Base-by-base conservation (phyloP, 2,113 vertebrate genomes). In the Engraulis encrasicolus region DNA sequence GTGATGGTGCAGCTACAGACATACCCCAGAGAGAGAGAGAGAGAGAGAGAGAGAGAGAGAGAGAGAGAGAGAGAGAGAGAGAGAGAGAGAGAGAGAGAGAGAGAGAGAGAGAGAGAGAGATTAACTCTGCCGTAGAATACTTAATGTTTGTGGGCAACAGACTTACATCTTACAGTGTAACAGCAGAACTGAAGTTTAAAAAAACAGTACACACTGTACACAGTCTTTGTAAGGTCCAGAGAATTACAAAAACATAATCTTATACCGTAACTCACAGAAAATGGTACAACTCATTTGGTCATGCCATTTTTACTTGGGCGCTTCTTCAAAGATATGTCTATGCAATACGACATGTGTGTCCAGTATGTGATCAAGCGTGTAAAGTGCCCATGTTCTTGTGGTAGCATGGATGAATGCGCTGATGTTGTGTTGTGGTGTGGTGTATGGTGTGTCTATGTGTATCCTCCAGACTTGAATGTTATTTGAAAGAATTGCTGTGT, bases 21-120 rank as follows among this genome's bases (percentile, higher is more conserved):
- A 74, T 74, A 74, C 66, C 31, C 58, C 23, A 74, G 66, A 74
- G 31, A 38, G 74, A 37, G 54, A 82, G 54, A 82, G 36, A 86
- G 49, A 61, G 74, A 84, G 80, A 88, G 36, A 54, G 58, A 45
- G 87, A 92, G 91, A 90, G 87, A 86, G 82, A 78, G 80, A 7
- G 79, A 78, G 77, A 83, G 54, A 58, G 78, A 52, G 81, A 15
- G 58, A 61, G 54, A 61, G 54, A 61, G 20, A 61, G 54, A 23
- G 20, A 61, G 54, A 61, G n/a, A n/a, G n/a, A n/a, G n/a, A n/a
- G n/a, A n/a, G n/a, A n/a, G n/a, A n/a, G n/a, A n/a, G n/a, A n/a
- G n/a, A n/a, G n/a, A n/a, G n/a, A n/a, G n/a, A n/a, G n/a, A n/a
- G 20, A 66, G 61, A 85, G 92, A 89, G 87, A 86, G 89, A 66